These are phyloP conservation scores for Micromesistius poutassou DNA, from an alignment of 2,797 vertebrate genomes.

Conservation along the genomic window DNA sequence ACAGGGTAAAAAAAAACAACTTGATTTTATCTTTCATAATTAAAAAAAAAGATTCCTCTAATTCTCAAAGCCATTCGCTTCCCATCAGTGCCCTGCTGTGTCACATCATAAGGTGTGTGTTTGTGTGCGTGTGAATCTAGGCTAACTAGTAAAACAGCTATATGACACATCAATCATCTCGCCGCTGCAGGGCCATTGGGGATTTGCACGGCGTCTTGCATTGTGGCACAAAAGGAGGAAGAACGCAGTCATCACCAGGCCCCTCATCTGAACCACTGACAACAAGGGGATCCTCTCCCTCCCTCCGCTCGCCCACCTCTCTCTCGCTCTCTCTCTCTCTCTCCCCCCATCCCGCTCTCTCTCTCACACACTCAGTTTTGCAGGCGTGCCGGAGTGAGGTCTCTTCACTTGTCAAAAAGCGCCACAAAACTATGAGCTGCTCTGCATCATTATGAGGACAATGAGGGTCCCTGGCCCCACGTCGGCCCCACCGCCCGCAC, in stretches of 20 bases:
- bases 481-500: slow-evolving; percentile 67
- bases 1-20: background rate
- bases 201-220: slow-evolving; percentile 11
- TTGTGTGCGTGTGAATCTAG: slow-evolving; percentile 5
- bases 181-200: background rate
- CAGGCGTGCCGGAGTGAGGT: slow-evolving; percentile 30
- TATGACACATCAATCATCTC: slow-evolving; percentile 32
- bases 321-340: background rate
- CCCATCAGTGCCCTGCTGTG: slow-evolving; percentile 43
- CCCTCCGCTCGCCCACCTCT: slow-evolving; percentile 2
- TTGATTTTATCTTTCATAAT: background rate
- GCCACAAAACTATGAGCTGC: slow-evolving; percentile 66
- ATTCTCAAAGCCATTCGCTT: slow-evolving; percentile 24
- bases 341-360: slow-evolving; percentile 4
- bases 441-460: slow-evolving; percentile 66
- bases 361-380: slow-evolving; percentile 32
- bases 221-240: slow-evolving; percentile 20
- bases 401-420: slow-evolving; percentile 66
- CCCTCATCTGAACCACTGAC: slow-evolving; percentile 27
- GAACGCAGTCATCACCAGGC: slow-evolving; percentile 43
- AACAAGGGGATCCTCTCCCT: slow-evolving; percentile 35
- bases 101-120: slow-evolving; percentile 31
- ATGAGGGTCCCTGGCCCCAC: slow-evolving; percentile 69
- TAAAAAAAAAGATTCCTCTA: slow-evolving; percentile 40
- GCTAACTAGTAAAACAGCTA: slow-evolving; percentile 35